These are phyloP conservation scores for Lordiphosa fenestrarum DNA, from an alignment of 2,888 invertebrate species.

Conservation along the genomic window DNA sequence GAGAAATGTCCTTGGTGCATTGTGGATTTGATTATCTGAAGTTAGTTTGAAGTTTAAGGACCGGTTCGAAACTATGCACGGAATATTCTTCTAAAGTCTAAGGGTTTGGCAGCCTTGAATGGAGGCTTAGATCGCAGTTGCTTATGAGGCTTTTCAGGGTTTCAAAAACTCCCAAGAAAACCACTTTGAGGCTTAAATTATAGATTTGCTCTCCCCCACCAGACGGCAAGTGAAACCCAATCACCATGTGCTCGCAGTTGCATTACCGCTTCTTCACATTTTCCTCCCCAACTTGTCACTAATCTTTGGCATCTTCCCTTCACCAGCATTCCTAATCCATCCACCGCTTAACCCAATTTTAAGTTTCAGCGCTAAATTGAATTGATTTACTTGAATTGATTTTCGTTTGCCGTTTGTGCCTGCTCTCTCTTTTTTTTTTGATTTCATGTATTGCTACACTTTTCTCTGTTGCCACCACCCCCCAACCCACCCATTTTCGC, in stretches of 20 bases:
- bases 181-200: no score
- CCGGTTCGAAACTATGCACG: no score
- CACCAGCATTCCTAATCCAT: constrained; percentile 13
- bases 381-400: constrained; percentile 57
- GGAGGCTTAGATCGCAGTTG: no score
- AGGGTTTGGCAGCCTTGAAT: no score
- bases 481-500: constrained; percentile 26
- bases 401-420: constrained; percentile 39
- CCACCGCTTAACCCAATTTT: constrained; percentile 2
- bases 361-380: constrained; percentile 8
- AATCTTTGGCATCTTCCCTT: constrained; percentile 28
- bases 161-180: no score
- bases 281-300: constrained; percentile 40
- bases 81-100: no score
- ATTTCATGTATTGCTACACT: constrained; percentile 61
- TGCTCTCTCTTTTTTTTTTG: constrained; percentile 39
- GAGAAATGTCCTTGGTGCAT: no score
- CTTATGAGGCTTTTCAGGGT: no score
- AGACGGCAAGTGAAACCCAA: no score
- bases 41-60: no score
- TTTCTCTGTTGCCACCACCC: constrained; percentile 52
- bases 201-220: background rate
- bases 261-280: constrained; percentile 4
- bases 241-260: no score
- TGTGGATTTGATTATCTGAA: no score